phyloP scores from a whole-genome alignment of 2,888 invertebrate species.

The Podabrus alpinus region DNA sequence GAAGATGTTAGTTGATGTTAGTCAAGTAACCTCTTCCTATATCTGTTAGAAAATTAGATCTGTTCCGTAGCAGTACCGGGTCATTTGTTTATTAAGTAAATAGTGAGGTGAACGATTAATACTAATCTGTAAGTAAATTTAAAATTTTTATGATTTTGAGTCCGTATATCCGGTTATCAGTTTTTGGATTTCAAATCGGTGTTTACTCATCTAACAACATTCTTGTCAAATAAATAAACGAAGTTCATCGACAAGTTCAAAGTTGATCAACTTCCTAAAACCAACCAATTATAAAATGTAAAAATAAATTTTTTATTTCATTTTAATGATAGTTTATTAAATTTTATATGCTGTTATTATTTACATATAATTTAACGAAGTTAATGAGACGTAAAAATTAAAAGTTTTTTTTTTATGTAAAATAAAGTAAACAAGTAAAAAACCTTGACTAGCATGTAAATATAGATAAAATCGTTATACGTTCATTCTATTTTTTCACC shows the following conservation, averaged over 20 bases:
- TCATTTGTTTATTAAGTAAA: no score
- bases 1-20: slow-evolving; percentile 8
- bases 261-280: background rate
- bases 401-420: background rate
- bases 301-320: background rate
- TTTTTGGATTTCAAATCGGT: background rate
- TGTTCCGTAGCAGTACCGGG: background rate
- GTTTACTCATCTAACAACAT: background rate
- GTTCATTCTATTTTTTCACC: background rate
- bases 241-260: background rate
- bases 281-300: background rate
- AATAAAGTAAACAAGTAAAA: background rate
- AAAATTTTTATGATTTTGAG: background rate
- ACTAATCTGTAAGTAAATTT: background rate
- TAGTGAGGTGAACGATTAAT: background rate
- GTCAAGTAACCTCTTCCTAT: background rate
- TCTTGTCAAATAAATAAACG: background rate
- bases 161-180: background rate
- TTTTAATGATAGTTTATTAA: background rate
- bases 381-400: background rate
- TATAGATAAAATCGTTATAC: background rate
- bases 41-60: background rate
- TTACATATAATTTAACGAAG: background rate
- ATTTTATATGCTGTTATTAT: background rate
- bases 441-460: slow-evolving; percentile 1